Conservation (phyloP, 2,888 invertebrate genomes). For the Suillia variegata region DNA sequence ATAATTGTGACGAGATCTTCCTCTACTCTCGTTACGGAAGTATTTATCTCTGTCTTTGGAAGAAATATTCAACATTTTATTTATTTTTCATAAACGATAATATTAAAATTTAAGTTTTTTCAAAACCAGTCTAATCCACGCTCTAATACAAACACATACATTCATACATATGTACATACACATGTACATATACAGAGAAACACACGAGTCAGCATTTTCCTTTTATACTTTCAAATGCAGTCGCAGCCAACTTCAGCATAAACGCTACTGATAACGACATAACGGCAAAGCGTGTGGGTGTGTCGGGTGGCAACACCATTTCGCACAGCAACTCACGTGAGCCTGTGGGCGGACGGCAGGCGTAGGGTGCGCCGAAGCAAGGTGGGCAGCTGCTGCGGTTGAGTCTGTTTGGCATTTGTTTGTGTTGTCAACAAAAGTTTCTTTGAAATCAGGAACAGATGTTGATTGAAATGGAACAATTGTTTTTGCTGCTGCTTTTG, state of each 20-base stretch:
- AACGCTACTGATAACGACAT: background rate
- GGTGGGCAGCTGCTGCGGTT: conserved; percentile 32
- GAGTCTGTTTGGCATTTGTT: conserved; percentile 42
- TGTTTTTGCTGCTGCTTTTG: conserved; percentile 31
- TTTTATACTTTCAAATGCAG: background rate
- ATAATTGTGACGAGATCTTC: too few relatives aligned
- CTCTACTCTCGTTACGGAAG: too few relatives aligned
- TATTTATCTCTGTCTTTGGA: too few relatives aligned
- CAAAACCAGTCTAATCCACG: too few relatives aligned
- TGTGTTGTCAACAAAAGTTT: conserved; percentile 56
- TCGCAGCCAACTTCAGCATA: background rate
- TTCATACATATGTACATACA: conserved; percentile 47
- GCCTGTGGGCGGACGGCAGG: conserved; percentile 23
- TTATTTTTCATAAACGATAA: too few relatives aligned
- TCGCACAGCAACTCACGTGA: too few relatives aligned
- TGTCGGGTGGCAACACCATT: too few relatives aligned
- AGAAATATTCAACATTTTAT: too few relatives aligned
- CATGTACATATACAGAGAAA: background rate
- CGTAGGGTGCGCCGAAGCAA: conserved; percentile 19
- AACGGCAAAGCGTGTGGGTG: background rate
- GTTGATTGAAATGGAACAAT: conserved; percentile 59
- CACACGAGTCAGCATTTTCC: conserved; percentile 1
- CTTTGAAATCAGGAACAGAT: conserved; percentile 60
- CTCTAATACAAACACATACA: too few relatives aligned
- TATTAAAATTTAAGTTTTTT: too few relatives aligned